Percentiles rank a stretch among this genome's conserved stretches.
phyloP scores from a whole-genome alignment of 2,113 vertebrate genomes.

The Seriola rivoliana region DNA sequence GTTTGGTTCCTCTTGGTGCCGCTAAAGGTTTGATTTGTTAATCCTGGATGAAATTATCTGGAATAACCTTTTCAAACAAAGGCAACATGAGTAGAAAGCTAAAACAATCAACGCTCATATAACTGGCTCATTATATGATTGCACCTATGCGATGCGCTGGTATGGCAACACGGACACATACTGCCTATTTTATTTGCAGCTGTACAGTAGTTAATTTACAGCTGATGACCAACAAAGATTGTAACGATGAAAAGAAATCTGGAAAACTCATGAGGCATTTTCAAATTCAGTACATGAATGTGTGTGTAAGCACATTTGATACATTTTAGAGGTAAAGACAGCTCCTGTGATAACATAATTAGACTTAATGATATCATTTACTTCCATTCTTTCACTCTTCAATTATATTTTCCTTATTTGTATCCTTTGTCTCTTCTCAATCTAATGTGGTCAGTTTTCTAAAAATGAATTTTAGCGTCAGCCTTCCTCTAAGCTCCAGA shows the following conservation, averaged over 20 bases:
- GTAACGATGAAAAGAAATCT: background rate
- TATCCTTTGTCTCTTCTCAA: background rate
- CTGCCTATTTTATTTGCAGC: background rate
- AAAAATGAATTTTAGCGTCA: background rate
- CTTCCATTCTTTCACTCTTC: background rate
- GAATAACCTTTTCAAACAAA: background rate
- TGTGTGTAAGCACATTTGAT: background rate
- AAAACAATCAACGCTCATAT: background rate
- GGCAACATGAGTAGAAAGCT: background rate
- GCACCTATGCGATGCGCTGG: background rate
- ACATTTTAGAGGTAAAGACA: background rate
- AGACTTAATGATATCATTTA: background rate
- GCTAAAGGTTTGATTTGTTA: slow-evolving; percentile 15
- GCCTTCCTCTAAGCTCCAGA: background rate
- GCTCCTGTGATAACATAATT: no score
- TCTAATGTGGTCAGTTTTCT: background rate
- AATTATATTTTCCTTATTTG: background rate
- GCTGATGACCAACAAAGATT: background rate
- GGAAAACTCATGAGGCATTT: background rate
- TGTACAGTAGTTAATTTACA: background rate
- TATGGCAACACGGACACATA: background rate
- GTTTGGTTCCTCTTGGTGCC: background rate
- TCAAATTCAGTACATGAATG: no score
- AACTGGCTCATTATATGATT: background rate
- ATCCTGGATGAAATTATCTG: background rate